phyloP scores from a whole-genome alignment of 1,140 invertebrate species.

The Ostrea edulis region DNA sequence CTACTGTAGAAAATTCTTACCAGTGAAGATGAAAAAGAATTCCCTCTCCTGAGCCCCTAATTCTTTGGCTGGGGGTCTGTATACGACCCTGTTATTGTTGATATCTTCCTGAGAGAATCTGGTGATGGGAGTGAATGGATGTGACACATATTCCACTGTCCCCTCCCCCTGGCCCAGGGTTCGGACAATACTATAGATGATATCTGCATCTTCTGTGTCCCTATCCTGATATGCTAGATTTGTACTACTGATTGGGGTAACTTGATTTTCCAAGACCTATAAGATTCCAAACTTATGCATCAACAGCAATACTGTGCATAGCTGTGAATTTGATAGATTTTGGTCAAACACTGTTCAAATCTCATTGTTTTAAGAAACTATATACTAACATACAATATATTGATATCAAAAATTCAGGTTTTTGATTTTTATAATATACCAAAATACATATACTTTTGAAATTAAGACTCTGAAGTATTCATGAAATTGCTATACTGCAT shows the following conservation, averaged over 20 bases:
- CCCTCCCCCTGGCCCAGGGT: constrained; percentile 65
- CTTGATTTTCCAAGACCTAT: constrained; percentile 73
- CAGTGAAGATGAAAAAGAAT: constrained; percentile 67
- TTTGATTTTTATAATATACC: no score
- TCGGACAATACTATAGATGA: constrained; percentile 66
- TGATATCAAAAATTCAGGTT: no score
- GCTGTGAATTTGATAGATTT: no score
- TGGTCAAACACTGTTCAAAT: no score
- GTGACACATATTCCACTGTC: constrained; percentile 67
- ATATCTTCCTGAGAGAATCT: constrained; percentile 73
- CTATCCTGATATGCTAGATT: constrained; percentile 61
- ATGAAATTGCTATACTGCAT: no score
- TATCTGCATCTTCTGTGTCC: constrained; percentile 60
- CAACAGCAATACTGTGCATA: not conserved
- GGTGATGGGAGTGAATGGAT: constrained; percentile 64
- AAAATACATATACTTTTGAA: no score
- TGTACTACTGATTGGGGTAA: constrained; percentile 65
- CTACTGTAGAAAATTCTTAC: constrained; percentile 51
- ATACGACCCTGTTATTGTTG: constrained; percentile 70
- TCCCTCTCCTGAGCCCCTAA: constrained; percentile 63
- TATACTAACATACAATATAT: no score
- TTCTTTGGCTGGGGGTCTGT: constrained; percentile 68
- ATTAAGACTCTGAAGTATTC: no score
- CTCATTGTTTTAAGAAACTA: no score
- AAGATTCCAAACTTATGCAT: not conserved